Conservation (phyloP, 2,113 vertebrate genomes). For the Lasiurus borealis region DNA sequence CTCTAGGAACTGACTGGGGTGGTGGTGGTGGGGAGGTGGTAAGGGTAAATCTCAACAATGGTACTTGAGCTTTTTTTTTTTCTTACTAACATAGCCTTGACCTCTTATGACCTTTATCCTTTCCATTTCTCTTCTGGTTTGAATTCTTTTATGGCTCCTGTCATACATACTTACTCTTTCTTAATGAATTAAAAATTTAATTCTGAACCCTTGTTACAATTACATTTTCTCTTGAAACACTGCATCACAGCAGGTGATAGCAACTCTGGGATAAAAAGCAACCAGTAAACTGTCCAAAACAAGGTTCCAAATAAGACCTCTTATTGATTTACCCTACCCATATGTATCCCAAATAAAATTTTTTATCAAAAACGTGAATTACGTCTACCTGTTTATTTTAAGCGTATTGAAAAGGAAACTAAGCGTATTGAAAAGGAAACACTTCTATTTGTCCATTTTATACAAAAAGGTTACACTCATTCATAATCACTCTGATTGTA, state of each 20-base stretch:
- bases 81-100: not conserved
- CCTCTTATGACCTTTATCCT: not conserved
- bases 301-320: slow-evolving; percentile 91
- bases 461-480: slow-evolving; percentile 99
- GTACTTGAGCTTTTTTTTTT: not conserved
- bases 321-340: slow-evolving; percentile 91
- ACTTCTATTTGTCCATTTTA: slow-evolving; percentile 99
- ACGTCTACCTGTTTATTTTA: slow-evolving; percentile 96
- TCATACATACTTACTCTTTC: not conserved
- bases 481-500: no score
- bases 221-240: slow-evolving; percentile 94
- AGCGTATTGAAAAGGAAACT: slow-evolving; percentile 99
- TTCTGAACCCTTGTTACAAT: slow-evolving; percentile 97
- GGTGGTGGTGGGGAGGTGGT: not conserved
- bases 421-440: slow-evolving; percentile 99
- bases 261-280: slow-evolving; percentile 96
- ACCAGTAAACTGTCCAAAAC: slow-evolving; percentile 94
- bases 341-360: slow-evolving; percentile 94
- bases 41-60: not conserved
- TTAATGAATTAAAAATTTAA: slow-evolving; percentile 99
- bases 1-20: not conserved
- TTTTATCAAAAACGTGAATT: slow-evolving; percentile 96
- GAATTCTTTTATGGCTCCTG: not conserved
- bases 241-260: slow-evolving; percentile 98
- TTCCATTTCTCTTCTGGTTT: not conserved